These are phyloP conservation scores for Acanthurus leucopareius DNA, from an alignment of 2,797 vertebrate species.

Conservation along the genomic window DNA sequence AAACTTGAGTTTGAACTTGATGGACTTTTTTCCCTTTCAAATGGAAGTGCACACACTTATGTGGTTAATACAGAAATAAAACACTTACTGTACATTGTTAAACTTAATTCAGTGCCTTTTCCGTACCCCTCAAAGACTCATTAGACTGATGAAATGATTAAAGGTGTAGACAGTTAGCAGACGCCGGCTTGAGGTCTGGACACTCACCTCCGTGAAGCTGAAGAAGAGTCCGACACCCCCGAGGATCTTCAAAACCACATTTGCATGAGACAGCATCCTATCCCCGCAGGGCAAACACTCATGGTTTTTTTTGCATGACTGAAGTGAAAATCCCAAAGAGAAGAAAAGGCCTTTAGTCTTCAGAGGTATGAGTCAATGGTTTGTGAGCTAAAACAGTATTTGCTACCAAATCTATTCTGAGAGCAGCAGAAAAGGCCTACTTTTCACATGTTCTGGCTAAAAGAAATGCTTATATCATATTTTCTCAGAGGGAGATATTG, in stretches of 20 bases:
- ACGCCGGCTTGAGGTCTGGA: background rate
- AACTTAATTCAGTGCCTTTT: background rate
- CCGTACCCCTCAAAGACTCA: background rate
- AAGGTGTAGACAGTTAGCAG: background rate
- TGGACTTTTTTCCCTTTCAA: too few species aligned
- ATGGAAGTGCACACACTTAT: too few species aligned
- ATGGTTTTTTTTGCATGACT: conserved; percentile 80
- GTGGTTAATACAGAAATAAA: too few species aligned
- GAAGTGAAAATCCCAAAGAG: conserved; percentile 24
- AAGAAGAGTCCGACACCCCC: conserved; percentile 96
- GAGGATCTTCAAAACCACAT: conserved; percentile 92
- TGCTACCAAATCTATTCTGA: conserved; percentile 49
- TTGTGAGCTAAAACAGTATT: conserved; percentile 19
- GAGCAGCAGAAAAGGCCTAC: conserved; percentile 25
- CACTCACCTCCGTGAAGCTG: conserved; percentile 94
- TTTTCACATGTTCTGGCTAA: conserved; percentile 20
- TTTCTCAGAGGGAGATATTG: conserved; percentile 14
- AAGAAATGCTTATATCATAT: conserved; percentile 12
- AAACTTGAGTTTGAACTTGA: too few species aligned
- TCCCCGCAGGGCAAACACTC: conserved; percentile 86
- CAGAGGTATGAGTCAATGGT: conserved; percentile 24
- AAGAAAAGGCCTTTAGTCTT: conserved; percentile 14
- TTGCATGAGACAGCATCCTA: conserved; percentile 90
- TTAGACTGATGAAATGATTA: background rate
- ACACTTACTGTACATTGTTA: background rate